These are phyloP conservation scores for Argyrosomus japonicus DNA, from an alignment of 2,113 vertebrate genomes.

Conservation along the genomic window DNA sequence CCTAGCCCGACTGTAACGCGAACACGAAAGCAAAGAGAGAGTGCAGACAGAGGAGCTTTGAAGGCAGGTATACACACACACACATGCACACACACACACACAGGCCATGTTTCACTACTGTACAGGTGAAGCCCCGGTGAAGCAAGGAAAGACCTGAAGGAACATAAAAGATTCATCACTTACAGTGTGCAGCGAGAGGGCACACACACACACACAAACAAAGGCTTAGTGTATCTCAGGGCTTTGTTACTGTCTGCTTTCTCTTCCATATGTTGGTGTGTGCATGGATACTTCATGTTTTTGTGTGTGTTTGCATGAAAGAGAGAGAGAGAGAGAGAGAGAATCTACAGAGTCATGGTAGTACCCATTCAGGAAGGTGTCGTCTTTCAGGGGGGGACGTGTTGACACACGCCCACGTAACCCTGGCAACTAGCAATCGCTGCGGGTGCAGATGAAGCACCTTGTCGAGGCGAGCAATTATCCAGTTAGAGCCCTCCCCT, in stretches of 20 bases:
- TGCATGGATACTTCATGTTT: not conserved
- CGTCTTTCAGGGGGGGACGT: constrained; percentile 68
- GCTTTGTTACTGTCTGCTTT: constrained; percentile 42
- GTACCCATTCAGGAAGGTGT: constrained; percentile 80
- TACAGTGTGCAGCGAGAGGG: constrained; percentile 37
- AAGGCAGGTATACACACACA: constrained; percentile 34
- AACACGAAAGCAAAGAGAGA: constrained; percentile 10
- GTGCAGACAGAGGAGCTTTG: constrained; percentile 16
- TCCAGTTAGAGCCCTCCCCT: constrained; percentile 79
- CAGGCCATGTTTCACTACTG: constrained; percentile 34
- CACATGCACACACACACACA: constrained; percentile 30
- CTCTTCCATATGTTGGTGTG: constrained; percentile 21
- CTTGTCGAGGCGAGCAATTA: constrained; percentile 80
- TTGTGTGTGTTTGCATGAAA: not conserved
- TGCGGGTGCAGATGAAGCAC: constrained; percentile 76
- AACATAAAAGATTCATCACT: constrained; percentile 74
- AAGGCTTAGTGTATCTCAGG: constrained; percentile 4
- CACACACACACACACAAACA: constrained; percentile 11
- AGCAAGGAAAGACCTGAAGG: constrained; percentile 72
- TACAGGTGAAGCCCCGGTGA: constrained; percentile 62
- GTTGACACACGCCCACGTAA: constrained; percentile 82
- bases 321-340: constrained; percentile 13
- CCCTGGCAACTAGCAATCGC: constrained; percentile 79
- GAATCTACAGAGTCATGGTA: constrained; percentile 68
- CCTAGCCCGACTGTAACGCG: not conserved